Evolutionary conservation across 2,888 invertebrate genomes (phyloP), one percentile per base, ranked within the genome.

Genomic region (Eremobia ochroleuca): DNA sequence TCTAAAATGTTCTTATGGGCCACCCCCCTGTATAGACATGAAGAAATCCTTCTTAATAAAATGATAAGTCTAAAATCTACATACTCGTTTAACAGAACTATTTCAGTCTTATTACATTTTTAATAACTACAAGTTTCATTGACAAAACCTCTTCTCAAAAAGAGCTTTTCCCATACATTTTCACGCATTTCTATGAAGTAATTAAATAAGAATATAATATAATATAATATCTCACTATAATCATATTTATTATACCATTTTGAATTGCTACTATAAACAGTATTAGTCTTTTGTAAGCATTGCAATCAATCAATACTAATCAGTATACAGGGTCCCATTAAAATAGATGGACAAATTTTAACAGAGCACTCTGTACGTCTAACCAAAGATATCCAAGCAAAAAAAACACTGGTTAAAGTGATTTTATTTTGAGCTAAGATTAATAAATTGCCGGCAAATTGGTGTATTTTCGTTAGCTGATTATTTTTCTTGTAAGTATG

Each of bases 101-200:
- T 13, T 72, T 80, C 77, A 78, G 77, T 78, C 80, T 77, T 64
- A 61, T 52, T 46, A 62, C 28, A 62, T 43, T 79, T 79, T 31
- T 11, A 55, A 62, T 37, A 69, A 46, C 31, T 70, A 52, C 31
- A 65, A 11, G 21, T 52, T 49, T 34, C 21, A 66, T 25, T 61
- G 40, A 13, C 18, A 34, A 31, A 62, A 21, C 9, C 46, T 65
- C 34, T 66, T 34, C 11, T 43, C 40, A n/a, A n/a, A n/a, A n/a
- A n/a, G n/a, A n/a, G n/a, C n/a, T n/a, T n/a, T 28, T 34, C 25
- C 34, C n/a, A 28, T 46, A 37, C 2, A 59, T 9, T 18, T 64
- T 1, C 15, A 43, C 43, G 11, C 11, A 43, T 65, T 46, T 34
- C 1, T 21, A 46, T 31, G 34, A 76, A 52, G 9, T 58, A 15